Evolutionary conservation across 2,888 invertebrate genomes (phyloP), one percentile per base, ranked within the genome.

Genomic region (Cerastoderma edule): DNA sequence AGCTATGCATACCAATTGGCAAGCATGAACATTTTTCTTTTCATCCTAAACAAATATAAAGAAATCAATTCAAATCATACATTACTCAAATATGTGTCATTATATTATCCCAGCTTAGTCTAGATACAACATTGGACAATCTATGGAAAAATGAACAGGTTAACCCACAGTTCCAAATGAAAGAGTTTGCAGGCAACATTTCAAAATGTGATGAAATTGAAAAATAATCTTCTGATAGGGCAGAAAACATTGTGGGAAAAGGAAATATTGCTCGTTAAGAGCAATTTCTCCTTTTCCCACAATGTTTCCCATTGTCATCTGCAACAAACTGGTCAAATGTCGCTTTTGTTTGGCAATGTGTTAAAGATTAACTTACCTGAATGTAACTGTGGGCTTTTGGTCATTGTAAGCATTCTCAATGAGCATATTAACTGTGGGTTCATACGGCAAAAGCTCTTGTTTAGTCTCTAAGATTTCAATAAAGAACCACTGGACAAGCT

Each of bases 401-500:
- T 44, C 19, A 24, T 56, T 67, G 32, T 53, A 77, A 2, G 72
- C 77, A 44, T 30, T 60, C 22, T 77, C 77, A 39, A 77, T 77
- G 5, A 39, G 56, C 57, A 57, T 57, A 33, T 77, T 77, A 8
- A 72, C 35, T n/a, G 64, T 56, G 22, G 46, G 22, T 6, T 72
- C 77, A 63, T 77, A 77, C 8, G 30, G 4, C n/a, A 46, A 1
- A 22, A 77, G 19, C 6, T 50, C 68, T 48, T 72, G 68, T 30
- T 65, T 69, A 6, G 35, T 22, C 2, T 72, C 72, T 5, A 66
- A 66, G 8, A 66, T 46, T 33, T 77, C 72, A 5, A 77, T 69
- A 28, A 48, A 77, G 35, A 24, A 57, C 77, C 77, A 77, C 39
- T 72, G 77, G 5, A 69, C 60, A 19, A 77, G 33, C 22, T 63